Evolutionary conservation across 2,888 invertebrate genomes (phyloP).

Genomic region (Heteromurus nitidus): DNA sequence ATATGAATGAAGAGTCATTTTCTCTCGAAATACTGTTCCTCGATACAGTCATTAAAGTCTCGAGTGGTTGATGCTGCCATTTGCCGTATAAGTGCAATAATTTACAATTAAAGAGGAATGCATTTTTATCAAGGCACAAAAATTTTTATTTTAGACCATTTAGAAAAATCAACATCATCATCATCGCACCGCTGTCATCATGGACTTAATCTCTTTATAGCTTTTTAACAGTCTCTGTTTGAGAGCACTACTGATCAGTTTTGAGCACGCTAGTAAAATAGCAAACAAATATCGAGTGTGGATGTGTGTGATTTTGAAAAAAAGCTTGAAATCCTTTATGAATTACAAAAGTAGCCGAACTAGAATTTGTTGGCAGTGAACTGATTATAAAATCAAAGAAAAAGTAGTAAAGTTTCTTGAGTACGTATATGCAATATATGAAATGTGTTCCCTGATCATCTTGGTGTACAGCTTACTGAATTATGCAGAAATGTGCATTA

Average conservation of each 20-base stretch:
- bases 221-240: background rate
- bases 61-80: background rate
- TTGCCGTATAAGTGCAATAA: conserved; percentile 1
- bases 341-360: conserved; percentile 30
- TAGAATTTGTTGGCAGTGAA: conserved; percentile 22
- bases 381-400: background rate
- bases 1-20: no score
- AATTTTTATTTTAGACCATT: background rate
- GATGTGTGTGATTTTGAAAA: no score
- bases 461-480: background rate
- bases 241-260: background rate
- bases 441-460: background rate
- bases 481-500: background rate
- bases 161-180: background rate
- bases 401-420: no score
- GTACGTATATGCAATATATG: background rate
- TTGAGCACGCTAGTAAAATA: no score
- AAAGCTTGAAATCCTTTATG: conserved; percentile 8
- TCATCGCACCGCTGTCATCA: background rate
- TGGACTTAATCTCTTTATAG: background rate
- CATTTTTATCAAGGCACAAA: background rate
- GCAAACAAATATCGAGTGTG: background rate
- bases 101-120: conserved; percentile 4
- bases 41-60: background rate
- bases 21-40: no score